Conservation (phyloP, 2,888 invertebrate genomes). For the Phalangium opilio region DNA sequence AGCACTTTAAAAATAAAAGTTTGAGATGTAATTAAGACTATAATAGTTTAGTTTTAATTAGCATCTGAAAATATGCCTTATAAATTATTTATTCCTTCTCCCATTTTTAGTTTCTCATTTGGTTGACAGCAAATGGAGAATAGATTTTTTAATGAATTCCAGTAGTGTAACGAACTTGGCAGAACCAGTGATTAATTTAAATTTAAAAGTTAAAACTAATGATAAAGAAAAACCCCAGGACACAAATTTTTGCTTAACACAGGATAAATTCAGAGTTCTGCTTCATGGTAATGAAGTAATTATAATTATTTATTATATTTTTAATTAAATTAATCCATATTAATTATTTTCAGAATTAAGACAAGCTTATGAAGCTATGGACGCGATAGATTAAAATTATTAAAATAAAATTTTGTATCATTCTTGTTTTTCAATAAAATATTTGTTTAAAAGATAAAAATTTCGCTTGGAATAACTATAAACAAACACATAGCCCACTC, state of each 20-base stretch:
- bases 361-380: too few species aligned
- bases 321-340: too few species aligned
- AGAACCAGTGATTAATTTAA: conserved; percentile 8
- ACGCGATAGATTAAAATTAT: too few species aligned
- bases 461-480: too few species aligned
- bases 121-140: conserved; percentile 7
- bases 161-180: conserved; percentile 9
- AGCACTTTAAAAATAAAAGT: conserved; percentile 10
- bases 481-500: too few species aligned
- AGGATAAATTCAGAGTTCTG: conserved; percentile 7
- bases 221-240: background rate
- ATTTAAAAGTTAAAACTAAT: conserved; percentile 8
- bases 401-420: too few species aligned
- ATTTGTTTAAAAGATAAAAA: too few species aligned
- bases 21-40: conserved; percentile 7
- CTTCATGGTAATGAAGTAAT: conserved; percentile 10
- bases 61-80: background rate
- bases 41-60: too few species aligned
- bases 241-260: conserved; percentile 7
- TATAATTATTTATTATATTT: too few species aligned
- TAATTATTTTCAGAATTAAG: too few species aligned
- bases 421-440: too few species aligned
- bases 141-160: conserved; percentile 9
- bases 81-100: background rate
- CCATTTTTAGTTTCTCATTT: conserved; percentile 7